Conservation (phyloP, 2,113 vertebrate species). For the Cairina moschata region DNA sequence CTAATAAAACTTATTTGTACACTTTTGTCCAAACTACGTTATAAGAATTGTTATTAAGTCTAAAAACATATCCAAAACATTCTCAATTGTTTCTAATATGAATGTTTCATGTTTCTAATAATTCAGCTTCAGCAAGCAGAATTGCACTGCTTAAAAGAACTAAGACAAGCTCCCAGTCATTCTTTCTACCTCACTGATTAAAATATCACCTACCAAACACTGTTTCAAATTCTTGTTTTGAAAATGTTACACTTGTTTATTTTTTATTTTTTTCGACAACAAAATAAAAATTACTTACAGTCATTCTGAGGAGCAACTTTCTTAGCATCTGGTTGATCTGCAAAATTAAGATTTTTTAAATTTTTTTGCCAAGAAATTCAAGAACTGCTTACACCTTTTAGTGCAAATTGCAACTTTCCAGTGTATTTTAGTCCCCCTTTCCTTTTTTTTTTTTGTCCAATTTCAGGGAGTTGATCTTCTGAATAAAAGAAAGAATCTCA, state of each 20-base stretch:
- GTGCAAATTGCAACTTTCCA: conserved; percentile 66
- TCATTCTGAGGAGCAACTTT: conserved; percentile 96
- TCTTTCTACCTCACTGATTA: neutral
- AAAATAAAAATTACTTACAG: conserved; percentile 83
- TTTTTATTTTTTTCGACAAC: neutral
- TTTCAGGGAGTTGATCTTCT: conserved; percentile 69
- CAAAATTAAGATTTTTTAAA: conserved; percentile 77
- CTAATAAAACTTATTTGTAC: neutral
- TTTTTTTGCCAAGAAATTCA: conserved; percentile 59
- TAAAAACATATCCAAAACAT: neutral
- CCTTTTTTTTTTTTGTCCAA: conserved; percentile 37
- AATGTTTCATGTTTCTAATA: too few species aligned
- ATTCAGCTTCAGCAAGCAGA: neutral
- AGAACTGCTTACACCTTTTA: conserved; percentile 44
- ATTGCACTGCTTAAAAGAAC: neutral
- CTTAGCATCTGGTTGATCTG: conserved; percentile 99
- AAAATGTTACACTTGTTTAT: conserved; percentile 37
- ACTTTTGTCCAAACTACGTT: neutral
- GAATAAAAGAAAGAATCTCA: conserved; percentile 74
- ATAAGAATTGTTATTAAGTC: neutral
- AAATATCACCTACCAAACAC: conserved; percentile 17
- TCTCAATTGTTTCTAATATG: neutral
- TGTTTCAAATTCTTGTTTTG: conserved; percentile 19
- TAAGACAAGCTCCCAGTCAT: neutral
- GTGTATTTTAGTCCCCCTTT: conserved; percentile 53